Conservation (phyloP, 2,888 invertebrate genomes). For the Pilophorus perplexus region DNA sequence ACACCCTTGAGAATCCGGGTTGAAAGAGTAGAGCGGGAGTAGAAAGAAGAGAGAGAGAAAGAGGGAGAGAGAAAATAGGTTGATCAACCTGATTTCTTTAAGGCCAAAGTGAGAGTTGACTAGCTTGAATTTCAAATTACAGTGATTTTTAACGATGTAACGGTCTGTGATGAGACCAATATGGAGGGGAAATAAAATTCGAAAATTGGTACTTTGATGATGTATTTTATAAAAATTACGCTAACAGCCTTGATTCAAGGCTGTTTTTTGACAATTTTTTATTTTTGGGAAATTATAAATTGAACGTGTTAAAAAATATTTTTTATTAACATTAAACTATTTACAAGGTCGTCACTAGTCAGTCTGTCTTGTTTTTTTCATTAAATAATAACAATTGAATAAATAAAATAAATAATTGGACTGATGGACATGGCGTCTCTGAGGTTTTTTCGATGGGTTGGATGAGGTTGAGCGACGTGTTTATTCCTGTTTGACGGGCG, state of each 20-base stretch:
- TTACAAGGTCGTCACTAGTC: conserved; percentile 39
- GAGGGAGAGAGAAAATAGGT: conserved; percentile 13
- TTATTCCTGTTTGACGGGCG: conserved; percentile 44
- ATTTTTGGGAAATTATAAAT: conserved; percentile 19
- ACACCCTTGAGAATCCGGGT: conserved; percentile 31
- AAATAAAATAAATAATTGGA: conserved; percentile 44
- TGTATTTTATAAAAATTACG: conserved; percentile 10
- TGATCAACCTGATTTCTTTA: conserved; percentile 6
- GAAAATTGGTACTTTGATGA: not conserved
- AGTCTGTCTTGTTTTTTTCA: conserved; percentile 39
- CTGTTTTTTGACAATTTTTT: conserved; percentile 19
- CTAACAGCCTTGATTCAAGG: conserved; percentile 30
- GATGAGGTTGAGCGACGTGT: not conserved
- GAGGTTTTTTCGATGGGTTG: conserved; percentile 32
- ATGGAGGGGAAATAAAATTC: too few species aligned
- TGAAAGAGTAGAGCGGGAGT: conserved; percentile 3
- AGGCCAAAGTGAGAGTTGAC: too few species aligned
- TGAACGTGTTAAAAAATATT: conserved; percentile 33
- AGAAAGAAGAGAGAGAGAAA: not conserved
- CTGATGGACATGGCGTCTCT: conserved; percentile 40
- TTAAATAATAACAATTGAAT: conserved; percentile 33
- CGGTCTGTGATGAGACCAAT: too few species aligned
- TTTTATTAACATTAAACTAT: conserved; percentile 43
- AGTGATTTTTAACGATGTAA: too few species aligned
- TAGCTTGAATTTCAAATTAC: too few species aligned